phyloP scores from a whole-genome alignment of 2,888 invertebrate genomes.

The Pelosia muscerda region DNA sequence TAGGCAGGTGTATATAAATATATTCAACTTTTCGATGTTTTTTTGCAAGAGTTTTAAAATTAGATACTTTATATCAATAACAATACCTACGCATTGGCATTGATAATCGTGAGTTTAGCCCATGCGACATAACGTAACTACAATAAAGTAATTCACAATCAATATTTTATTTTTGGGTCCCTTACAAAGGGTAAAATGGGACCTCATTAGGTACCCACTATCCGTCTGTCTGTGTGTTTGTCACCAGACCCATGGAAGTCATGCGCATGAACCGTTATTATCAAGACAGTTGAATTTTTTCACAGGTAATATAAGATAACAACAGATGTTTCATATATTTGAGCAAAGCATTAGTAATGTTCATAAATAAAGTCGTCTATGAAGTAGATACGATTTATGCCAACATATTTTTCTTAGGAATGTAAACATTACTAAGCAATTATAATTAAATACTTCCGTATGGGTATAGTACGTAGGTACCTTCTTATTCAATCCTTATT shows the following conservation, averaged over 20 bases:
- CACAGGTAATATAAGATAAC: no score
- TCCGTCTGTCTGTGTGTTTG: no score
- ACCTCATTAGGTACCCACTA: no score
- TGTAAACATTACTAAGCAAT: slow-evolving; percentile 1
- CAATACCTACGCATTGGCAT: background rate
- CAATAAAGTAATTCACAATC: no score
- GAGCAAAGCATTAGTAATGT: background rate
- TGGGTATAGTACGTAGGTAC: background rate
- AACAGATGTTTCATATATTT: background rate
- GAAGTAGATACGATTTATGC: background rate
- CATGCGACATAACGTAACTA: no score
- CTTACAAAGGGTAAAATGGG: no score
- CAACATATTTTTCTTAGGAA: background rate
- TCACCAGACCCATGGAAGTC: no score
- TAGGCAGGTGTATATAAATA: background rate
- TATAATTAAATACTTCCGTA: background rate
- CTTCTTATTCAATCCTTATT: background rate
- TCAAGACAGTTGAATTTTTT: no score
- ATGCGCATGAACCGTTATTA: no score
- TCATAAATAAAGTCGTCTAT: background rate
- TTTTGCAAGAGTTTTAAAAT: no score
- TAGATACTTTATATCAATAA: background rate
- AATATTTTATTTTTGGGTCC: no score
- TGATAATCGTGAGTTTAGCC: background rate
- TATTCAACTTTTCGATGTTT: background rate